Percentiles rank a stretch among this genome's conserved stretches.
Conservation (phyloP, 37 sponge, comb jelly and placozoan species). For the Mnemiopsis leidyi region DNA sequence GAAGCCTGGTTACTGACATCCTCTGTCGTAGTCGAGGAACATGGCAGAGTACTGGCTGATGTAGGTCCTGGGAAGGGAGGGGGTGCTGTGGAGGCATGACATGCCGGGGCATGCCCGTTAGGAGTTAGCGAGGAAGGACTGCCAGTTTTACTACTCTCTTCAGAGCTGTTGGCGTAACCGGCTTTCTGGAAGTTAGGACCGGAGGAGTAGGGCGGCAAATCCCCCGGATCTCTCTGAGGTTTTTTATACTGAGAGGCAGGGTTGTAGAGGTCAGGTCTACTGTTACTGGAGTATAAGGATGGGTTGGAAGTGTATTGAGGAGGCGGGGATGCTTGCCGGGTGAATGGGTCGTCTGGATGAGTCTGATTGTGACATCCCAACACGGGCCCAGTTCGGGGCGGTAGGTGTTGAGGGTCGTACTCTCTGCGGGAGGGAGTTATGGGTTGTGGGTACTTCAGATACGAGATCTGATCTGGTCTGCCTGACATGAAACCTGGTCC, state of each 20-base stretch:
- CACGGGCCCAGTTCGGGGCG: conserved; percentile 10
- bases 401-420: conserved; percentile 1
- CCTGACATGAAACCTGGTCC: neutral
- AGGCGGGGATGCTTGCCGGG: neutral
- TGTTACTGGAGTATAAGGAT: neutral
- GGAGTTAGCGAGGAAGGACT: neutral
- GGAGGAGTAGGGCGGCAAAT: conserved; percentile 18
- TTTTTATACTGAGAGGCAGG: neutral
- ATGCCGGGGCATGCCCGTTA: neutral
- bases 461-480: neutral
- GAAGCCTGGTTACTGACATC: neutral
- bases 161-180: neutral
- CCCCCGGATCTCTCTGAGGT: neutral
- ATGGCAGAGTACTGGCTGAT: neutral
- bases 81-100: neutral
- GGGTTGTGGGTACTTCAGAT: conserved; percentile 38
- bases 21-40: neutral
- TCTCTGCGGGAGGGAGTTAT: conserved; percentile 5
- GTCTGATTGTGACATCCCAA: neutral
- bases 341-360: neutral
- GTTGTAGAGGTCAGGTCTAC: neutral
- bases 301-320: conserved; percentile 42
- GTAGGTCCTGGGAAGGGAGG: neutral
- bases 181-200: conserved; percentile 55
- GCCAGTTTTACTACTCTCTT: neutral